These are phyloP conservation scores for Paelopatides confundens DNA, from an alignment of 53 echinoderm and acorn worm species.

Conservation along the genomic window DNA sequence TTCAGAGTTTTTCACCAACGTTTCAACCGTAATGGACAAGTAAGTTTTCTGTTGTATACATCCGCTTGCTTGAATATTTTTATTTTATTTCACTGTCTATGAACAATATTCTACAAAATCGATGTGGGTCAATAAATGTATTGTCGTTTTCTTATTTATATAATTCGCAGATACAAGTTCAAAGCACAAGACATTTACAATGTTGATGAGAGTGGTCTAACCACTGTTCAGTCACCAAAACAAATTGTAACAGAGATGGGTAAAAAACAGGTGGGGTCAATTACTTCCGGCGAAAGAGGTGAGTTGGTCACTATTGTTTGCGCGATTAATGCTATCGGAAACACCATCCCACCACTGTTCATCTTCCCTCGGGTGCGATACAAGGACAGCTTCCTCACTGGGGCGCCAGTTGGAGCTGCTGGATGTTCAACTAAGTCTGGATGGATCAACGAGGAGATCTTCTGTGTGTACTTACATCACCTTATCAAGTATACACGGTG, in stretches of 20 bases:
- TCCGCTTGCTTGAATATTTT: not conserved
- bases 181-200: slow-evolving; percentile 29
- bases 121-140: not conserved
- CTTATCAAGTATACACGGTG: slow-evolving; percentile 47
- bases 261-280: slow-evolving; percentile 4
- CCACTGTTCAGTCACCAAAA: slow-evolving; percentile 31
- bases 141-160: slow-evolving; percentile 3
- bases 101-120: slow-evolving; percentile 16
- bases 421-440: slow-evolving; percentile 57
- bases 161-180: slow-evolving; percentile 22
- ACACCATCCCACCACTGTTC: slow-evolving; percentile 55
- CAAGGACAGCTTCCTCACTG: slow-evolving; percentile 46
- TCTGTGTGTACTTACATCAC: slow-evolving; percentile 57
- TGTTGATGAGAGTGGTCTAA: slow-evolving; percentile 37
- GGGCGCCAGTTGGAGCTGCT: slow-evolving; percentile 40
- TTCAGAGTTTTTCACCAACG: slow-evolving; percentile 36
- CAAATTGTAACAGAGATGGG: slow-evolving; percentile 12
- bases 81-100: slow-evolving; percentile 30
- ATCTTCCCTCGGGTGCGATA: slow-evolving; percentile 62
- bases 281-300: slow-evolving; percentile 66
- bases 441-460: slow-evolving; percentile 64
- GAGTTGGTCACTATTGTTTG: slow-evolving; percentile 49
- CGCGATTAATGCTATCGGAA: slow-evolving; percentile 44
- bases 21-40: slow-evolving; percentile 36
- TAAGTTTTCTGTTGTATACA: not conserved